phyloP scores from a whole-genome alignment of 2,888 invertebrate species.

The Tortricodes alternella region DNA sequence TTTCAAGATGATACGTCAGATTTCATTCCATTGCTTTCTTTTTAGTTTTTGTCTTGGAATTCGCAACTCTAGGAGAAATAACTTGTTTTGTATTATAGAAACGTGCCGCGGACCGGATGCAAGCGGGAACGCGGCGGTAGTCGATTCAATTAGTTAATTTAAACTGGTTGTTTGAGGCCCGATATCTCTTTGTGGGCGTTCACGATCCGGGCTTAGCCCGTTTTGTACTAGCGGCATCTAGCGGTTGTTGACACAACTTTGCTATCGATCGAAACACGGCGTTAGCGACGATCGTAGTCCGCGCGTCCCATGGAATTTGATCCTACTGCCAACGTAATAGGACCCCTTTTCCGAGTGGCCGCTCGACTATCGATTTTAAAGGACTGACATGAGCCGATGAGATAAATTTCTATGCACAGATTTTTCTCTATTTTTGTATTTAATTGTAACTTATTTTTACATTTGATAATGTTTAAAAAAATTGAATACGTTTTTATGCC shows the following conservation, averaged over 20 bases:
- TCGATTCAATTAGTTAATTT: background rate
- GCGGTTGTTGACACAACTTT: background rate
- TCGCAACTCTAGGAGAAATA: background rate
- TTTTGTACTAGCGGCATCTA: background rate
- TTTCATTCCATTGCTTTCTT: conserved; percentile 21
- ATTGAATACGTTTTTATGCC: conserved; percentile 44
- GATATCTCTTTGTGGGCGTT: too few species aligned
- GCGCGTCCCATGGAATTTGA: background rate
- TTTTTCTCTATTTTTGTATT: conserved; percentile 37
- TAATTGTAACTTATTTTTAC: conserved; percentile 35
- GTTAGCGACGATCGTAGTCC: background rate
- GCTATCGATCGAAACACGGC: background rate
- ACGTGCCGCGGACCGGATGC: background rate
- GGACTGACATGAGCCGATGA: conserved; percentile 42
- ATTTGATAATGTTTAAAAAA: conserved; percentile 39
- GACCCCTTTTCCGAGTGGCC: background rate
- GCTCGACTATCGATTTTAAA: background rate
- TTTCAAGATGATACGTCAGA: conserved; percentile 8
- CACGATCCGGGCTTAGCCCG: background rate
- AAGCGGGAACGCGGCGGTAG: background rate
- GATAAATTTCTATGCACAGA: conserved; percentile 65
- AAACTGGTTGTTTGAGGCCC: too few species aligned
- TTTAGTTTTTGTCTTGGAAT: background rate
- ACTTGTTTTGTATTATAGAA: background rate
- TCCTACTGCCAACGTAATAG: background rate